Conservation (phyloP, 2,888 invertebrate genomes). For the Rambutsinella grinnellia region DNA sequence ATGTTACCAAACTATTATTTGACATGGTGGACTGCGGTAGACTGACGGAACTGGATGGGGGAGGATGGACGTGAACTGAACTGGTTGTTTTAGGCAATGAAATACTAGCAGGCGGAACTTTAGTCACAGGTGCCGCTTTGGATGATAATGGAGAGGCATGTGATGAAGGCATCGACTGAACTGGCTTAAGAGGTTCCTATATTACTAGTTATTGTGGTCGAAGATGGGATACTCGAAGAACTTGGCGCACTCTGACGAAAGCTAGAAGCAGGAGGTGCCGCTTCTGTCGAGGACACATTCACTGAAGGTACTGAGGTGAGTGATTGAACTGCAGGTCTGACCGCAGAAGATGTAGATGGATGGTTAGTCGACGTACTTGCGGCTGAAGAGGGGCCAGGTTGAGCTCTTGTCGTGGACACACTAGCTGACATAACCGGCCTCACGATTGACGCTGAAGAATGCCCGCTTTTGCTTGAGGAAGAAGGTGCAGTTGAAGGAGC, state of each 20-base stretch:
- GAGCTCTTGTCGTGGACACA: conserved; percentile 37
- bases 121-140: conserved; percentile 64
- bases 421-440: conserved; percentile 46
- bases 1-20: conserved; percentile 67
- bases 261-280: conserved; percentile 25
- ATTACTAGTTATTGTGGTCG: conserved; percentile 51
- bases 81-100: conserved; percentile 66
- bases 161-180: conserved; percentile 68
- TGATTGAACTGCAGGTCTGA: conserved; percentile 45
- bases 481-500: conserved; percentile 33
- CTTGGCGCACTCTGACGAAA: conserved; percentile 23
- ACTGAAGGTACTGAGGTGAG: conserved; percentile 48
- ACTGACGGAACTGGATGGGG: conserved; percentile 65
- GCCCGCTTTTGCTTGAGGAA: conserved; percentile 27
- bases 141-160: conserved; percentile 54
- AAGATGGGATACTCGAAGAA: conserved; percentile 35
- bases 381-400: conserved; percentile 14
- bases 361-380: neutral
- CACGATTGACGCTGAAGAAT: conserved; percentile 20
- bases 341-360: conserved; percentile 19
- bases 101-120: conserved; percentile 66
- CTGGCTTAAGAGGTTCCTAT: conserved; percentile 47
- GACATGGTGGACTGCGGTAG: conserved; percentile 64
- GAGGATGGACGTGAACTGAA: conserved; percentile 67
- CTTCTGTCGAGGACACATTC: conserved; percentile 16